Conservation (phyloP, 2,797 vertebrate species). For the Corythornis leucogaster region DNA sequence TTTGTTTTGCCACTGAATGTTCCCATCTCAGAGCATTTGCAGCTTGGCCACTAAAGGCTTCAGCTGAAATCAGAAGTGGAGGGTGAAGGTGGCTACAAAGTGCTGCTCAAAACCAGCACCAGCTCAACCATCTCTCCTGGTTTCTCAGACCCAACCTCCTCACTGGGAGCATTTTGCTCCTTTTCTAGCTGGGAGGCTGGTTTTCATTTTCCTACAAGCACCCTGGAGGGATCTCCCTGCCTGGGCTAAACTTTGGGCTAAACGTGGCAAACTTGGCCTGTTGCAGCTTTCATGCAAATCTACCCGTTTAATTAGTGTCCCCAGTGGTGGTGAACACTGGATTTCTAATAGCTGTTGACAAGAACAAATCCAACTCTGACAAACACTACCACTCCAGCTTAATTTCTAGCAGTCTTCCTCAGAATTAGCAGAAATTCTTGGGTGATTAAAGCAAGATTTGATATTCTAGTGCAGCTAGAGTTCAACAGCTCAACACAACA, state of each 20-base stretch:
- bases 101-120: background rate
- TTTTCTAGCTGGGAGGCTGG: background rate
- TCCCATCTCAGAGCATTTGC: background rate
- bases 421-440: background rate
- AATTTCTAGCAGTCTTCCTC: background rate
- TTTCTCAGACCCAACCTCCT: background rate
- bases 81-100: background rate
- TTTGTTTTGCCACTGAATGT: background rate
- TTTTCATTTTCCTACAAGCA: background rate
- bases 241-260: background rate
- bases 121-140: background rate
- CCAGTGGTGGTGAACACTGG: background rate
- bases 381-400: background rate
- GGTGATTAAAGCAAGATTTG: background rate
- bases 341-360: background rate
- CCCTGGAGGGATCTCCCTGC: background rate
- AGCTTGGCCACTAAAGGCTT: background rate
- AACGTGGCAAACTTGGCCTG: background rate
- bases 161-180: rapidly evolving
- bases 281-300: background rate
- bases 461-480: background rate
- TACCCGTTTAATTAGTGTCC: background rate
- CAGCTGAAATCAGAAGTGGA: background rate
- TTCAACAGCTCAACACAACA: background rate
- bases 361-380: background rate